Base-by-base conservation (phyloP, 2,888 invertebrate species). In the Fragum fragum region DNA sequence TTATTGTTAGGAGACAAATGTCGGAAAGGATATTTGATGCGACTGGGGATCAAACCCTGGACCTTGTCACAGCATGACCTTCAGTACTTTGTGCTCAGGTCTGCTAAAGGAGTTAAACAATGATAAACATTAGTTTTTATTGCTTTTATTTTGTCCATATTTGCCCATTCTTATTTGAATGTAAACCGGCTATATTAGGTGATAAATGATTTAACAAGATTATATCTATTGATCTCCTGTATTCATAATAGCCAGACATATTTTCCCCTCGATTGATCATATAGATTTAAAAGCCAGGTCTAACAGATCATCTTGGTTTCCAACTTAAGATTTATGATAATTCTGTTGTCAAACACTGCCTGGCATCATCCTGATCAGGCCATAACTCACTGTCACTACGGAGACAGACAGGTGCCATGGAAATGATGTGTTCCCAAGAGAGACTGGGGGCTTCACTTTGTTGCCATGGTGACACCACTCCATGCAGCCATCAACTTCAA, bases 281-380 rank as follows among this genome's bases (percentile, higher is more conserved):
- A 52, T 52, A 52, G 52, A 52, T 52, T 52, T 52, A 52, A 52
- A 52, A 21, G 52, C 52, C 21, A 52, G 52, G 52, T 52, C 52
- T 52, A 52, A 52, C 52, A 52, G 21, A 52, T 52, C 18, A 21
- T n/a, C n/a, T 52, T 52, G 52, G 52, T 52, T 52, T 63, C 32
- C 63, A 21, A 21, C 52, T 61, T 42, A 73, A 81, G 90, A 91
- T 91, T 90, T 91, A 90, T 90, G 89, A 88, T 90, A 89, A 91
- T 91, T 89, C 88, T 86, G 78, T 89, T 91, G 91, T 91, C 91
- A 90, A 90, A 90, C 83, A 86, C 82, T 87, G 87, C 81, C 86
- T 87, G 87, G 86, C 87, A 87, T 85, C 81, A 87, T 83, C 84
- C 86, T 85, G 85, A 89, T 89, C 88, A 87, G 87, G 85, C 87